These are phyloP conservation scores for Otolemur garnettii DNA, from an alignment of 2,113 vertebrate species.

Conservation along the genomic window DNA sequence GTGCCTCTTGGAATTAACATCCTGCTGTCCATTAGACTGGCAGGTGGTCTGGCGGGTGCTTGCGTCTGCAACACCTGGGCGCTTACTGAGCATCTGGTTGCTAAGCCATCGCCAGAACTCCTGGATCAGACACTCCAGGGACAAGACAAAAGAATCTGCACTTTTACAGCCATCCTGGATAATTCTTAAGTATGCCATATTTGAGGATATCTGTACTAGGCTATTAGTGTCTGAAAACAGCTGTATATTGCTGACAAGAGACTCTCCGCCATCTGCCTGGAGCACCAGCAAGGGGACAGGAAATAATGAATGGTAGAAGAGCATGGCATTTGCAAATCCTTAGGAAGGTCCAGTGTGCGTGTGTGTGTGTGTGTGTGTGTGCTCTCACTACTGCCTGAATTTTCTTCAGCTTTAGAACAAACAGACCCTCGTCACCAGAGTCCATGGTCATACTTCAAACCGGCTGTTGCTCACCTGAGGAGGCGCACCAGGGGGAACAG, in stretches of 20 bases:
- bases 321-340: not conserved
- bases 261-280: not conserved
- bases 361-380: rapidly evolving
- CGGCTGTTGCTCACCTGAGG: not conserved
- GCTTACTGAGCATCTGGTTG: not conserved
- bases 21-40: not conserved
- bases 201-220: not conserved
- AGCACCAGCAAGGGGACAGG: too few species aligned
- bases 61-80: not conserved
- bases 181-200: not conserved
- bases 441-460: not conserved
- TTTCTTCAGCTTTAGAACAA: not conserved
- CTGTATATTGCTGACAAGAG: not conserved
- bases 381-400: not conserved
- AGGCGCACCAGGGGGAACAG: not conserved
- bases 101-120: not conserved
- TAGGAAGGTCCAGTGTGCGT: not conserved
- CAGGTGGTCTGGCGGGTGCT: rapidly evolving
- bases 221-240: not conserved
- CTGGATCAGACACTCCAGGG: not conserved
- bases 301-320: too few species aligned
- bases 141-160: not conserved
- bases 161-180: not conserved
- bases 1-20: not conserved
- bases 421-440: not conserved